Percentiles rank a stretch among this genome's conserved stretches.
Evolutionary conservation across 2,113 vertebrate genomes (phyloP).

Genomic region (Pluvialis apricaria): DNA sequence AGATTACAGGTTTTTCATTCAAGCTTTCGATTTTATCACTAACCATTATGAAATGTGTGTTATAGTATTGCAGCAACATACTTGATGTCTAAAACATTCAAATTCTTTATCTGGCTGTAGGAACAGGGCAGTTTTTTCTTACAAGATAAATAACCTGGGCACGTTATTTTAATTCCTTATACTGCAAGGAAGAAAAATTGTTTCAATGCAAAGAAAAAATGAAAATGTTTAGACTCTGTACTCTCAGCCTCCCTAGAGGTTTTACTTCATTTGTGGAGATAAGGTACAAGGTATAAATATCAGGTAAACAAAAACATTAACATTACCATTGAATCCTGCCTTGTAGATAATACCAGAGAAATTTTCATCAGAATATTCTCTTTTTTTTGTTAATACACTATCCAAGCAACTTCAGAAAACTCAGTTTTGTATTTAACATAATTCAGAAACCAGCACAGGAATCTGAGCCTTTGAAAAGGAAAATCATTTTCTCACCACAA

Average conservation of each 20-base stretch:
- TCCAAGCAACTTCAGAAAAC: background rate
- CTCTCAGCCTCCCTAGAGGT: background rate
- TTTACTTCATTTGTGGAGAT: background rate
- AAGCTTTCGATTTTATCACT: background rate
- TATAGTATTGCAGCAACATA: background rate
- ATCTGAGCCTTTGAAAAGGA: background rate
- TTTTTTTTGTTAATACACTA: background rate
- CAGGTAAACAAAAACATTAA: background rate
- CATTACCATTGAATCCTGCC: background rate
- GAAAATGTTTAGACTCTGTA: background rate
- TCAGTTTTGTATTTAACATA: background rate
- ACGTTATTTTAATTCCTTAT: background rate
- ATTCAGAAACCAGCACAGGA: background rate
- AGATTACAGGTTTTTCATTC: background rate
- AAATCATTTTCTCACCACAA: background rate
- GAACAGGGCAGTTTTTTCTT: background rate
- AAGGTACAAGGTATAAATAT: background rate
- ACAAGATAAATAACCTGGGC: background rate
- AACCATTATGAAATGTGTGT: background rate
- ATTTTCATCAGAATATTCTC: background rate
- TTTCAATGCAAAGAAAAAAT: background rate
- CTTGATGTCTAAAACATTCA: background rate
- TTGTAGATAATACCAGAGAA: background rate
- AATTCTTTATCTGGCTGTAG: background rate
- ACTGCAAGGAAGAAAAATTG: background rate